Evolutionary conservation across 2,888 invertebrate species (phyloP), one percentile per base, ranked within the genome.

Genomic region (Perithous albicinctus): DNA sequence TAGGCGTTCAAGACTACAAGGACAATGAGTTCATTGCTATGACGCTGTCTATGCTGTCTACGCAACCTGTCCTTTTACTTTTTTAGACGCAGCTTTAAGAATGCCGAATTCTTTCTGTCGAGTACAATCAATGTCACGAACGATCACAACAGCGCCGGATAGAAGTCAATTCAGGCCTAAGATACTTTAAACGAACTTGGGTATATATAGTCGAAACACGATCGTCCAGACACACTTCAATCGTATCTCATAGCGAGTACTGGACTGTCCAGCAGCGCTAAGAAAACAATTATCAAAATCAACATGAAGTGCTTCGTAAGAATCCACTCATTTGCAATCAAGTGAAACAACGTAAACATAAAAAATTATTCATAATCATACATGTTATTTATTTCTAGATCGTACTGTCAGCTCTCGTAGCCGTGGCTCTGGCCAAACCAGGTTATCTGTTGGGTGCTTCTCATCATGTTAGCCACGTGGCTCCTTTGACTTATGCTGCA

Each of bases 281-380:
- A 82, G 63, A 72, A 46, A 23, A 41, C 29, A 59, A 32, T 43
- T 46, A 79, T 69, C 76, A n/a, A n/a, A 29, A 54, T 54, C 54
- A 78, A 15, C 78, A 90, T 90, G 90, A 88, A 87, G 78, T 56
- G 82, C 48, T 81, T 89, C 74, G 90, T 90, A 82, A 90, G 90
- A 87, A 70, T 20, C 15, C n/a, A 6, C n/a, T 12, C n/a, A 26
- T 54, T n/a, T 29, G 1, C 54, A 12, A 46, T 18, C 3, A 46
- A 46, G n/a, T n/a, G n/a, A n/a, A n/a, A n/a, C n/a, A n/a, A n/a
- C 35, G 6, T 1, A 4, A 15, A 46, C 6, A 4, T 15, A 15
- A 46, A 46, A 5, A 46, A 46, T 43, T 41, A 43, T 43, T 15
- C 5, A 26, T 26, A 54, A 54, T 54, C 23, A 43, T 32, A 8